phyloP scores from a whole-genome alignment of 1,140 invertebrate species.

The Drosophila guanche region DNA sequence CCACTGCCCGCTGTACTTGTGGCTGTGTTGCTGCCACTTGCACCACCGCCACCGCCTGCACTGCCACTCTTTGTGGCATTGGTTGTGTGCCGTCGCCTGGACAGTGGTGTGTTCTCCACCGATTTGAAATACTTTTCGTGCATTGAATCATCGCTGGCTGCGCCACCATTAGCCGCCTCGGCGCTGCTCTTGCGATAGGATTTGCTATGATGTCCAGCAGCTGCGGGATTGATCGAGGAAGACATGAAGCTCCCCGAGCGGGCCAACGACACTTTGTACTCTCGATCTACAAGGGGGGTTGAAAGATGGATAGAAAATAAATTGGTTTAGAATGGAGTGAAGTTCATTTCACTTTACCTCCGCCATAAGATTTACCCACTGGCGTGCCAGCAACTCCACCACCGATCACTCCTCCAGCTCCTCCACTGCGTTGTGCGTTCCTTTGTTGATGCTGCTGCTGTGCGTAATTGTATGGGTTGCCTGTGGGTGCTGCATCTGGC shows the following conservation, averaged over 20 bases:
- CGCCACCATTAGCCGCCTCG: conserved; percentile 84
- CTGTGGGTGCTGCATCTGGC: conserved; percentile 58
- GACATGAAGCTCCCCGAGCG: conserved; percentile 91
- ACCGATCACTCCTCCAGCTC: conserved; percentile 3
- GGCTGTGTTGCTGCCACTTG: conserved; percentile 71
- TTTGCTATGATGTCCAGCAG: conserved; percentile 74
- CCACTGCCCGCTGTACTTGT: conserved; percentile 71
- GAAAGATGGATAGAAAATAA: too few species aligned
- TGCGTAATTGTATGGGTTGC: conserved; percentile 57
- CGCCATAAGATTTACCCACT: conserved; percentile 56
- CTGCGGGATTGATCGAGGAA: conserved; percentile 84
- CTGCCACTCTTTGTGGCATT: conserved; percentile 56
- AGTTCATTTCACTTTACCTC: conserved; percentile 27
- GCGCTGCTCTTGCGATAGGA: conserved; percentile 82
- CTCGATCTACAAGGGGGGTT: conserved; percentile 48
- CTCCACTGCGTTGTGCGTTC: conserved; percentile 50
- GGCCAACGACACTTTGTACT: conserved; percentile 84
- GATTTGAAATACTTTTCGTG: conserved; percentile 91
- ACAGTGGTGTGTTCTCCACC: conserved; percentile 86
- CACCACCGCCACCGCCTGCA: conserved; percentile 40
- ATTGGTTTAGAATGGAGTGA: background rate
- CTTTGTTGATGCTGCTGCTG: conserved; percentile 67
- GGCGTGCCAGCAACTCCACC: conserved; percentile 16
- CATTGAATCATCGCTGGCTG: conserved; percentile 90
- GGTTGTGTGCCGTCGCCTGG: conserved; percentile 84